phyloP scores from a whole-genome alignment of 2,113 vertebrate genomes.

The Mustela nigripes region DNA sequence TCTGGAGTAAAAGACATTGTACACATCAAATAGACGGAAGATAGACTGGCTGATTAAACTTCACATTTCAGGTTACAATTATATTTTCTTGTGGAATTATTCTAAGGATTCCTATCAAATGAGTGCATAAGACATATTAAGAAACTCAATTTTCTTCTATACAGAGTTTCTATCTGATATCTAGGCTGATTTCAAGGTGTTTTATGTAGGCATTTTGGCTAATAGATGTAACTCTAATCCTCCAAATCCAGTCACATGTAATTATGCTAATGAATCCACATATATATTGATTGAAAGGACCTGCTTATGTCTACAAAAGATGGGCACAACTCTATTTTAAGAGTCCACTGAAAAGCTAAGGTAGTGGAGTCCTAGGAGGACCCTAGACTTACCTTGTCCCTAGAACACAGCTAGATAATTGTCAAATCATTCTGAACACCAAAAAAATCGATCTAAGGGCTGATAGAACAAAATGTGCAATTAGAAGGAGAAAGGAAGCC shows the following conservation, averaged over 20 bases:
- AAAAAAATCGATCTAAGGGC: neutral
- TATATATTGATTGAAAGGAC: neutral
- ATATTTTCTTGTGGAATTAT: conserved; percentile 43
- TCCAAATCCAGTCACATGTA: neutral
- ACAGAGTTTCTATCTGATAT: conserved; percentile 30
- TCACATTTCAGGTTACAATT: neutral
- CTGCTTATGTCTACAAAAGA: neutral
- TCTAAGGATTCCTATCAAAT: neutral
- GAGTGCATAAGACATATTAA: neutral
- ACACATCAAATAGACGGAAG: neutral
- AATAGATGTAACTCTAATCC: neutral
- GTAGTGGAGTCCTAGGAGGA: neutral
- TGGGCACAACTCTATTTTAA: neutral
- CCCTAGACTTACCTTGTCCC: neutral
- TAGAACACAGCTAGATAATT: neutral
- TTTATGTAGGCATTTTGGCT: neutral
- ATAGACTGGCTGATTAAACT: neutral
- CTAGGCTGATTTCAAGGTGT: neutral
- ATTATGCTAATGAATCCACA: neutral
- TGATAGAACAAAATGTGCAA: neutral
- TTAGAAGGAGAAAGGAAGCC: neutral
- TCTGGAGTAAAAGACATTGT: neutral
- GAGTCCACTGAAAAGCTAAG: neutral
- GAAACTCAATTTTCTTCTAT: conserved; percentile 8
- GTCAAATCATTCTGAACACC: neutral